Percentiles rank a stretch among this genome's conserved stretches.
Evolutionary conservation across 1,140 invertebrate species (phyloP).

Genomic region (Zaprionus davidi): DNA sequence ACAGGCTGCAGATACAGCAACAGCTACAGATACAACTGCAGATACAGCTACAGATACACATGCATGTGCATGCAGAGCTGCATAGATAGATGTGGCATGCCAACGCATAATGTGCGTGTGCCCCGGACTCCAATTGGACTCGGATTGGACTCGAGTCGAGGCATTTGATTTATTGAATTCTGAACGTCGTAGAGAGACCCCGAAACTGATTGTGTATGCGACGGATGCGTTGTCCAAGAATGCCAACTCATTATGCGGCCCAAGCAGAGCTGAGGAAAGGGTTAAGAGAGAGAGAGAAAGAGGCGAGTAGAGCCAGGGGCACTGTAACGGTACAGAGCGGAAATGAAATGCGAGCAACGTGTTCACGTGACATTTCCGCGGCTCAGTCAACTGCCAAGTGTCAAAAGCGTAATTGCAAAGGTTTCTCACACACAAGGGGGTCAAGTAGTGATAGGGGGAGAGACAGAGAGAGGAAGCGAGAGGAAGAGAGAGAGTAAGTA

Average conservation of each 20-base stretch:
- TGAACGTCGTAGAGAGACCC: constrained; percentile 27
- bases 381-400: constrained; percentile 59
- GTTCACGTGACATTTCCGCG: constrained; percentile 60
- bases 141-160: constrained; percentile 4
- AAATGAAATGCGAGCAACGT: constrained; percentile 65
- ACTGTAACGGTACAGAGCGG: constrained; percentile 59
- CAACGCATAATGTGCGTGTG: constrained; percentile 78
- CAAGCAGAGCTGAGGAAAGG: not conserved
- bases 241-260: constrained; percentile 73
- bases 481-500: not conserved
- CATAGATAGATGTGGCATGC: constrained; percentile 53
- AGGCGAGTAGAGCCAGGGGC: not conserved
- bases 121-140: constrained; percentile 29
- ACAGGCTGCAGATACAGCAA: not conserved
- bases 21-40: constrained; percentile 16
- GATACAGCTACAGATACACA: not conserved
- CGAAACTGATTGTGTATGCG: constrained; percentile 72
- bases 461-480: not conserved
- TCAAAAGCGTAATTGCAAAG: constrained; percentile 69
- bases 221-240: constrained; percentile 63
- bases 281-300: too few relatives aligned
- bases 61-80: constrained; percentile 15
- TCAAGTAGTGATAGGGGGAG: constrained; percentile 32
- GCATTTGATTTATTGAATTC: constrained; percentile 77
- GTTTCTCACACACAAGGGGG: constrained; percentile 41